Conservation (phyloP, 1,140 invertebrate genomes). For the Cardiocondyla obscurior region DNA sequence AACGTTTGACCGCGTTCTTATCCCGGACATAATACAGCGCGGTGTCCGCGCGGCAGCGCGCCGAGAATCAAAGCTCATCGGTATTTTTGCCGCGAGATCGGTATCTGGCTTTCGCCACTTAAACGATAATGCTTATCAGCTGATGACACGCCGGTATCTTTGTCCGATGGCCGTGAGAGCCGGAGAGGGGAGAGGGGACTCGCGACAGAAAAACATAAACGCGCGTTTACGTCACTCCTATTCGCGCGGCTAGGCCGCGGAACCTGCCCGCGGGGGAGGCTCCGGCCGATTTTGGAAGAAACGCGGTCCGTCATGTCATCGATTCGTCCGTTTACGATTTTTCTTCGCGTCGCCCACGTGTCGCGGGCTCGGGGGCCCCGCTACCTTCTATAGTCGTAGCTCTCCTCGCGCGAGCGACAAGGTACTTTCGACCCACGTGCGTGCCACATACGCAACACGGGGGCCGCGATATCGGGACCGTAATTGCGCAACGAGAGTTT, state of each 20-base stretch:
- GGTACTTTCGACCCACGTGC: constrained; percentile 50
- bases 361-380: background rate
- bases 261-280: background rate
- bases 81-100: background rate
- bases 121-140: constrained; percentile 36
- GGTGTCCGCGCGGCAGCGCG: background rate
- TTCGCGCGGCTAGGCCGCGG: background rate
- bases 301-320: constrained; percentile 20
- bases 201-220: background rate
- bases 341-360: constrained; percentile 40
- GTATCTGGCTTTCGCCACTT: background rate
- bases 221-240: background rate
- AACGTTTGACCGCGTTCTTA: constrained; percentile 47
- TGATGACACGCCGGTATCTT: background rate
- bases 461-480: constrained; percentile 51
- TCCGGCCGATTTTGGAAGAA: background rate
- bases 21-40: constrained; percentile 8
- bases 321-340: constrained; percentile 25
- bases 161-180: background rate
- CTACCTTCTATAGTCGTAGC: constrained; percentile 51
- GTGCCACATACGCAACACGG: constrained; percentile 56
- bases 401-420: background rate
- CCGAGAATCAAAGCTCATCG: constrained; percentile 30
- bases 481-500: constrained; percentile 38
- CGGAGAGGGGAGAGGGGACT: background rate